These are phyloP conservation scores for Apostichopus californicus DNA, from an alignment of 35 echinoderm and acorn worm genomes.

Conservation along the genomic window DNA sequence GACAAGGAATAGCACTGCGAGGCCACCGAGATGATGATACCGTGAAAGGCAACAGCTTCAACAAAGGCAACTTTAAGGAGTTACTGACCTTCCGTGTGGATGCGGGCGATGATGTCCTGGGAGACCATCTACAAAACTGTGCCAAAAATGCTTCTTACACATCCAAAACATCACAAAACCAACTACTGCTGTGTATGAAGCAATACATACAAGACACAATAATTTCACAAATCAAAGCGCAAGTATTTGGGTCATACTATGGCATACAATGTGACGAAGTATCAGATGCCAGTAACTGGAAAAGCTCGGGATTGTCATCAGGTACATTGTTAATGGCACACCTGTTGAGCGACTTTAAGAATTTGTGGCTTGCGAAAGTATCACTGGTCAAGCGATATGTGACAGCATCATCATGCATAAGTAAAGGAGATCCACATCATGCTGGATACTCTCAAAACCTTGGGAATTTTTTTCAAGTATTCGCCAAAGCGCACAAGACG, in stretches of 20 bases:
- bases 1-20: slow-evolving; percentile 60
- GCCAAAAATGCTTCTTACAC: slow-evolving; percentile 58
- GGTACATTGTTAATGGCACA: too few species aligned
- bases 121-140: slow-evolving; percentile 36
- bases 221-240: too few species aligned
- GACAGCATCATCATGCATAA: too few species aligned
- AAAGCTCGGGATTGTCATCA: too few species aligned
- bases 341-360: too few species aligned
- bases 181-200: slow-evolving; percentile 67
- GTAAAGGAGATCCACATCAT: too few species aligned
- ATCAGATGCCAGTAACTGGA: too few species aligned
- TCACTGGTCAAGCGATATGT: too few species aligned
- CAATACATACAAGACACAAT: slow-evolving; percentile 61
- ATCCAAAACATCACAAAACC: slow-evolving; percentile 72
- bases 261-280: too few species aligned
- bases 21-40: slow-evolving; percentile 68
- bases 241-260: too few species aligned
- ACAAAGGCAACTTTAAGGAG: slow-evolving; percentile 71
- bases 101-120: slow-evolving; percentile 47
- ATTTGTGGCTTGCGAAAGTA: too few species aligned
- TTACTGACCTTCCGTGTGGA: slow-evolving; percentile 43
- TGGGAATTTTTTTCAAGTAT: neutral
- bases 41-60: neutral
- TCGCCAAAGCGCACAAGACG: slow-evolving; percentile 59
- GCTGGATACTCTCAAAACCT: too few species aligned